Evolutionary conservation across 2,888 invertebrate genomes (phyloP).

Genomic region (Sminthurides aquaticus): DNA sequence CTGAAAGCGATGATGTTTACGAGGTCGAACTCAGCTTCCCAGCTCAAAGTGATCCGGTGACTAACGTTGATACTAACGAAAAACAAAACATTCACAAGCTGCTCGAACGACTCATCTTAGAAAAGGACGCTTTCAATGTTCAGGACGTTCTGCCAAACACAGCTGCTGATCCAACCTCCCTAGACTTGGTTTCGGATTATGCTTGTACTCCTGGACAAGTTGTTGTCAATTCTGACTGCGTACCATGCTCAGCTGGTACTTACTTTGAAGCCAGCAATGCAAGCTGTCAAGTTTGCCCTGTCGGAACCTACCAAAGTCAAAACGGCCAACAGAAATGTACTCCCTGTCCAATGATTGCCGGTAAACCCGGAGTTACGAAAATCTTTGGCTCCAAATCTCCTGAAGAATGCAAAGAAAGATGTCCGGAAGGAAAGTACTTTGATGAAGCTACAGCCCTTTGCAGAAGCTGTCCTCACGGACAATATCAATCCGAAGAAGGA

Average conservation of each 20-base stretch:
- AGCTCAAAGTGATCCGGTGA: constrained; percentile 81
- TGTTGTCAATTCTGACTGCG: constrained; percentile 55
- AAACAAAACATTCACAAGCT: constrained; percentile 73
- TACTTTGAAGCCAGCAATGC: constrained; percentile 68
- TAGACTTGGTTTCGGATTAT: constrained; percentile 79
- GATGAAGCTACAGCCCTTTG: constrained; percentile 82
- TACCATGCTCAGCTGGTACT: constrained; percentile 85
- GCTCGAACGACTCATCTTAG: constrained; percentile 80
- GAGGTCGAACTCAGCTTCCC: constrained; percentile 73
- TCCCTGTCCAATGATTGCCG: constrained; percentile 80
- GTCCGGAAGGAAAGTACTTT: constrained; percentile 88
- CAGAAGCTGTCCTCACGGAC: constrained; percentile 86
- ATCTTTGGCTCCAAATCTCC: constrained; percentile 69
- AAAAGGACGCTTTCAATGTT: constrained; percentile 90
- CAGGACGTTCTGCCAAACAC: constrained; percentile 88
- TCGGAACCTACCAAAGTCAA: constrained; percentile 89
- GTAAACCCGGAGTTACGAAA: constrained; percentile 80
- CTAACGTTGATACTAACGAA: constrained; percentile 78
- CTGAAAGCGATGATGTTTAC: constrained; percentile 63
- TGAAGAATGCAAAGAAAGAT: constrained; percentile 58
- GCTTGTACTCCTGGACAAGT: constrained; percentile 90
- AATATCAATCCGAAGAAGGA: constrained; percentile 83
- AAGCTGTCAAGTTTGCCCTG: constrained; percentile 72
- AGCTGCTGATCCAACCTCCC: constrained; percentile 82
- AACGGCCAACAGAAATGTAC: constrained; percentile 81